Evolutionary conservation across 2,113 vertebrate genomes (phyloP), one percentile per base, ranked within the genome.

Genomic region (Labrus mixtus): DNA sequence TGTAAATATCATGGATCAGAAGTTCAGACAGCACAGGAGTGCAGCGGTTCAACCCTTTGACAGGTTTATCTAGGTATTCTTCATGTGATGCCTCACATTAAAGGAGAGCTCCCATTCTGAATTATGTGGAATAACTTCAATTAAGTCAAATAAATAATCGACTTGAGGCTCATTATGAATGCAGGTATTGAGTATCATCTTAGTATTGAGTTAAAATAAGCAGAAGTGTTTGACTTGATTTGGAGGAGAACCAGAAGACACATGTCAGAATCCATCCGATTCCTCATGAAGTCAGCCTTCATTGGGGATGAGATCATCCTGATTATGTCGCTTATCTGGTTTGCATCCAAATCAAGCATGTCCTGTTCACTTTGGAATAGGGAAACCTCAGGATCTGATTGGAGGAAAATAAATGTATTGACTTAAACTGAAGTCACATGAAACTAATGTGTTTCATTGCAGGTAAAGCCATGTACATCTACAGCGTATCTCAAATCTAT

Each of bases 281-380:
- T 50, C 46, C 58, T 43, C 19, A 62, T 36, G 68, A 22, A 71
- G 53, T 9, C 13, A 41, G 43, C 45, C 57, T 86, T 64, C 78
- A 83, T 19, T 66, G 19, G 56, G 66, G 63, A 39, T 23, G 41
- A 55, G 43, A 62, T 48, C 33, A 69, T 79, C 53, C 73, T 75
- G 70, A 68, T 71, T 9, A 76, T 80, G 82, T 25, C 67, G 62
- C 45, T 58, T 36, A 54, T 84, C 70, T 86, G 70, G 59, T 68
- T 67, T 59, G 65, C 56, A 81, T 57, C 43, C 59, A 77, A 68
- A 81, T 51, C 51, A 67, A 71, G 29, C 51, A 70, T 29, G 37
- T 22, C 76, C 17, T 15, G 45, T 55, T 45, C 29, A 83, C 83
- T 88, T 86, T 81, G 29, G 63, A 89, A 85, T 15, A 62, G 84